phyloP scores from a whole-genome alignment of 2,113 vertebrate species.

The Melozone crissalis region DNA sequence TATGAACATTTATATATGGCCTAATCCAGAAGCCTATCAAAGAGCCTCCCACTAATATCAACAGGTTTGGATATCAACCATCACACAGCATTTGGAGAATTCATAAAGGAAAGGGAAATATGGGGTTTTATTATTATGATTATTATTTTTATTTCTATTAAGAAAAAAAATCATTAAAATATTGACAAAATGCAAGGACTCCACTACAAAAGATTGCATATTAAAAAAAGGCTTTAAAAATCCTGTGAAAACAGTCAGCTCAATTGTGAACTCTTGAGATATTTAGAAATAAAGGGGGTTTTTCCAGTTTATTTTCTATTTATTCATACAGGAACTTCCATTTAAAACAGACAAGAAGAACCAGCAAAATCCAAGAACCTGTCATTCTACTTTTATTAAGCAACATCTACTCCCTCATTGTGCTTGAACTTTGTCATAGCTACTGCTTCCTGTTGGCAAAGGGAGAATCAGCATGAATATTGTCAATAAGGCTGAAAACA shows the following conservation, averaged over 20 bases:
- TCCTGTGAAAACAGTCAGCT: neutral
- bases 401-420: neutral
- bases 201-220: neutral
- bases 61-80: neutral
- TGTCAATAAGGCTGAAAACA: constrained; percentile 22
- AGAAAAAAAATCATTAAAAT: constrained; percentile 21
- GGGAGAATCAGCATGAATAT: constrained; percentile 14
- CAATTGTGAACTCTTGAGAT: neutral
- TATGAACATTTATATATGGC: neutral
- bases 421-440: constrained; percentile 23
- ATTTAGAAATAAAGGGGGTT: neutral
- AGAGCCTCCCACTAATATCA: neutral
- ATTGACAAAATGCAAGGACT: constrained; percentile 4
- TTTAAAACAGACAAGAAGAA: neutral
- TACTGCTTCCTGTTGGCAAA: constrained; percentile 55
- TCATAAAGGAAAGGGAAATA: neutral
- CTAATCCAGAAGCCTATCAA: neutral
- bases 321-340: neutral
- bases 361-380: neutral
- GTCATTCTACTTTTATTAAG: constrained; percentile 36
- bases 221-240: neutral
- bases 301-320: neutral
- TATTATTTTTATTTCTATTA: neutral
- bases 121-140: neutral
- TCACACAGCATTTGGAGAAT: neutral